Conservation (phyloP, 2,797 vertebrate genomes). For the Sphenopsis melanotis region DNA sequence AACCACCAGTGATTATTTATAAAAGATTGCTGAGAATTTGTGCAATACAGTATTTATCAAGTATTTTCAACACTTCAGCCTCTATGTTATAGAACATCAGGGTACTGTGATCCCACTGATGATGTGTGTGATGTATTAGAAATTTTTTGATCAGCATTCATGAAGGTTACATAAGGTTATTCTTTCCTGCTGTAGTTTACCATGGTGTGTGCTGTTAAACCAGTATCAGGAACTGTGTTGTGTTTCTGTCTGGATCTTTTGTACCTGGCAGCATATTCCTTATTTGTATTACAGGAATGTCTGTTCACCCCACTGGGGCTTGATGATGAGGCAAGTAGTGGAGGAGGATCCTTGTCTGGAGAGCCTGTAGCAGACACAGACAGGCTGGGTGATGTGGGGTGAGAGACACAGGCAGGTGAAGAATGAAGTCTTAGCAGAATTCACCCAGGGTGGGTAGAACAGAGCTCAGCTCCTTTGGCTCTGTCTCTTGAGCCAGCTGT, state of each 20-base stretch:
- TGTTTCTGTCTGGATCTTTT: background rate
- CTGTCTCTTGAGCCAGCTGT: background rate
- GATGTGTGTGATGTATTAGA: background rate
- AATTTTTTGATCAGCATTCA: background rate
- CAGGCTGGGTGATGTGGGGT: background rate
- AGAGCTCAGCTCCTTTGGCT: background rate
- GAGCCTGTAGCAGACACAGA: background rate
- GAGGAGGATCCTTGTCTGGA: background rate
- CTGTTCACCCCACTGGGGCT: background rate
- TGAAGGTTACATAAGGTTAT: background rate
- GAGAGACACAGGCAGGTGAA: background rate
- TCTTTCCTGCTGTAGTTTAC: background rate
- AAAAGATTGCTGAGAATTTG: background rate
- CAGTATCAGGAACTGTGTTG: background rate
- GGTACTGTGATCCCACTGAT: background rate
- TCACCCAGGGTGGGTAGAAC: background rate
- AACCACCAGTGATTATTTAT: background rate
- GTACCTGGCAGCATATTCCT: background rate
- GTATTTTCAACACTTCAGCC: background rate
- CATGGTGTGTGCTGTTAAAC: background rate
- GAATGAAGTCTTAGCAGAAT: background rate
- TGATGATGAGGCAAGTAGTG: fast-evolving
- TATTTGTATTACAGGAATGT: background rate
- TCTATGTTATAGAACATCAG: background rate
- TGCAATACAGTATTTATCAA: background rate